Evolutionary conservation across 2,113 vertebrate genomes (phyloP), one percentile per base, ranked within the genome.

Genomic region (Elephantulus edwardii): DNA sequence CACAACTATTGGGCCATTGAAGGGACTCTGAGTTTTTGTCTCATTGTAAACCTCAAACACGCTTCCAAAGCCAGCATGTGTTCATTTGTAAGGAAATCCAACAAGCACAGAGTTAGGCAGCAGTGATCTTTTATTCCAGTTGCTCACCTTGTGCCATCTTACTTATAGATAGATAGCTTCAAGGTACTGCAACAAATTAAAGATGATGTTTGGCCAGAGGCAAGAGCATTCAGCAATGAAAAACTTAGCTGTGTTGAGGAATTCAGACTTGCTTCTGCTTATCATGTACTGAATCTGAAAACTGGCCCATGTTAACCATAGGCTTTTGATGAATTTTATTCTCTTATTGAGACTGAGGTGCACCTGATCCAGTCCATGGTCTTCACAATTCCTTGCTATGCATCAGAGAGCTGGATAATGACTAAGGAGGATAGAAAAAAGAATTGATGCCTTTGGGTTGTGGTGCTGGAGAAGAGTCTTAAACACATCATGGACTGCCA

Each of bases 1-100:
- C 22, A 13, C 1, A 89, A 35, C 17, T 56, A 30, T 82, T 40
- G 28, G 20, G 10, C 10, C 40, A 28, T 88, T 40, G 35, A 1
- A 81, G 86, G 24, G 30, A 33, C n/a, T 24, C 3, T 64, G 16
- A 62, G 50, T 54, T 74, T 28, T 54, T 89, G 19, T 42, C 56
- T 94, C 46, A 76, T 17, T 52, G n/a, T 12, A 28, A 8, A 28
- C 40, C 58, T n/a, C 42, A 48, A 1, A 35, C 46, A 60, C n/a
- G n/a, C n/a, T n/a, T n/a, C n/a, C 70, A 88, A 75, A 83, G 58
- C 48, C n/a, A 70, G 42, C 5, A 6, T 50, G 3, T 60, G 6
- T 60, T 68, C 52, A 38, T 88, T 79, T 77, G 85, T 82, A 68
- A 92, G 64, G 42, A 58, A 83, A 93, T 16, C 26, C 40, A 54